These are phyloP conservation scores for Ostrea denselamellosa DNA, from an alignment of 1,140 invertebrate species.

Conservation along the genomic window DNA sequence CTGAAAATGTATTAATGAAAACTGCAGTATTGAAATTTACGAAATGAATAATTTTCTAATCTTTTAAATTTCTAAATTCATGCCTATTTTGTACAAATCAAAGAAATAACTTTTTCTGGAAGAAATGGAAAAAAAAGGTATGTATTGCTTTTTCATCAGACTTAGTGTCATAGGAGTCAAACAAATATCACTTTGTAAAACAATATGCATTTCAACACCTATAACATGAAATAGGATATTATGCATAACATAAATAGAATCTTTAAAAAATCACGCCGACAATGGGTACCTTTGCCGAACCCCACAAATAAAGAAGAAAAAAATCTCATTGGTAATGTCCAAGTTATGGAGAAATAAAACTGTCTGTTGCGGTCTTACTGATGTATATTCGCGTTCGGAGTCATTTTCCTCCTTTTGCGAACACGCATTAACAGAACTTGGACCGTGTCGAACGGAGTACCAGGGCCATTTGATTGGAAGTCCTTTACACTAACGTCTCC, in stretches of 20 bases:
- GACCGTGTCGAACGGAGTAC: not conserved
- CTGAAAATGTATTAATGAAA: no score
- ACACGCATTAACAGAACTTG: not conserved
- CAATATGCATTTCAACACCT: not conserved
- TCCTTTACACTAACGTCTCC: not conserved
- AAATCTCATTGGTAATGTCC: not conserved
- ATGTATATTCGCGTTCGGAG: not conserved
- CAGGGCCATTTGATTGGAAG: not conserved
- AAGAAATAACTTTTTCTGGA: no score
- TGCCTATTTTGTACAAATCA: no score
- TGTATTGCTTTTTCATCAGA: no score
- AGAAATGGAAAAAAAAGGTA: no score
- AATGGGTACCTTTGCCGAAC: constrained; percentile 6
- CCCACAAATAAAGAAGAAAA: constrained; percentile 24
- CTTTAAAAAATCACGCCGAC: not conserved
- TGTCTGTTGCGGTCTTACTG: constrained; percentile 22
- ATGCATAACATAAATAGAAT: not conserved
- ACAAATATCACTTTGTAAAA: not conserved
- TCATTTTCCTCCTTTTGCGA: not conserved
- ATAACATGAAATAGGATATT: no score
- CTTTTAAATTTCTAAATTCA: no score
- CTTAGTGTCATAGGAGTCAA: no score
- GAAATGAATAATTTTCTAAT: no score
- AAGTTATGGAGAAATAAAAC: constrained; percentile 36
- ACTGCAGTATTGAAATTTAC: no score